Evolutionary conservation across 2,797 vertebrate species (phyloP).

Genomic region (Sebastes aleutianus): DNA sequence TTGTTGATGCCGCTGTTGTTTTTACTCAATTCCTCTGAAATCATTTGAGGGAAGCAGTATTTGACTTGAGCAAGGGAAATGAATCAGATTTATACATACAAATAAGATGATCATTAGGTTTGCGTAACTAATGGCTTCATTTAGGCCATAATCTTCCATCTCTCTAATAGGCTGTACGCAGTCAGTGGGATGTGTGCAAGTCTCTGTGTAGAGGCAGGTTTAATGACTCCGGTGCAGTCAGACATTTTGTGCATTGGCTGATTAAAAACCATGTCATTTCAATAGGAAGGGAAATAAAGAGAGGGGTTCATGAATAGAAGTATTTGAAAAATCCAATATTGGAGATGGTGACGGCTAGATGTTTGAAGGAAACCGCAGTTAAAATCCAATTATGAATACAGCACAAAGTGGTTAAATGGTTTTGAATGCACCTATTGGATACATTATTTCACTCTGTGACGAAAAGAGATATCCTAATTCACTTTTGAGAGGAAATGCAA

Average conservation of each 20-base stretch:
- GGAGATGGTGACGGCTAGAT: slow-evolving; percentile 72
- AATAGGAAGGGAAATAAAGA: slow-evolving; percentile 70
- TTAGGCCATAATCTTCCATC: slow-evolving; percentile 85
- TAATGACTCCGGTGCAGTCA: slow-evolving; percentile 81
- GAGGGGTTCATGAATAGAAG: slow-evolving; percentile 62
- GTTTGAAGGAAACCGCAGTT: slow-evolving; percentile 69
- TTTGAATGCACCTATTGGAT: slow-evolving; percentile 66
- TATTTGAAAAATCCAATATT: slow-evolving; percentile 76
- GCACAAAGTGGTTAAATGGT: slow-evolving; percentile 73
- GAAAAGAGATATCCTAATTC: slow-evolving; percentile 74
- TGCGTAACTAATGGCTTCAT: slow-evolving; percentile 87
- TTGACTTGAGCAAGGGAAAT: slow-evolving; percentile 74
- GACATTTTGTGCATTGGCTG: slow-evolving; percentile 77
- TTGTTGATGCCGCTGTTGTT: slow-evolving; percentile 73
- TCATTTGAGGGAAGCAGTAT: slow-evolving; percentile 78
- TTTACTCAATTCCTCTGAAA: slow-evolving; percentile 70
- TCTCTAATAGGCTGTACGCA: slow-evolving; percentile 75
- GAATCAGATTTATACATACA: slow-evolving; percentile 81
- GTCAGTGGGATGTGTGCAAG: slow-evolving; percentile 56
- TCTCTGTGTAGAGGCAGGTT: slow-evolving; percentile 66
- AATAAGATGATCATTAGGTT: slow-evolving; percentile 83
- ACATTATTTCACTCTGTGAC: slow-evolving; percentile 69
- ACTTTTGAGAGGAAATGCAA: slow-evolving; percentile 67
- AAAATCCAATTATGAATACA: slow-evolving; percentile 78
- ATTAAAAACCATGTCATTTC: slow-evolving; percentile 82